These are phyloP conservation scores for Mamestra configurata DNA, from an alignment of 1,140 invertebrate species.

Conservation along the genomic window DNA sequence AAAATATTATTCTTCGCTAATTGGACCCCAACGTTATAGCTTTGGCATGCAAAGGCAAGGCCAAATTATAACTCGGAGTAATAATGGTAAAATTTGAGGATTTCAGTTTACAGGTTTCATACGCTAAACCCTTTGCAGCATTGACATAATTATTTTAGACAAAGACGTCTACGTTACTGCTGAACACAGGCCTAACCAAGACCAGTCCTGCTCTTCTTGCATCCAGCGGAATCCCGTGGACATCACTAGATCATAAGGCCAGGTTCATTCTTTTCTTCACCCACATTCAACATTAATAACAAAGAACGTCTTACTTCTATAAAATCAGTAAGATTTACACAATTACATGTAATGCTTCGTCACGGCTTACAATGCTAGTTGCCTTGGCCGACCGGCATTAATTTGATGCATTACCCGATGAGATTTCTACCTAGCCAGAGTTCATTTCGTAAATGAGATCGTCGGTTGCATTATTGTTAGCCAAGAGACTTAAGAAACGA, in stretches of 20 bases:
- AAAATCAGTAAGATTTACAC: conserved; percentile 20
- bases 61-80: background rate
- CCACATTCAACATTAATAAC: background rate
- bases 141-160: no score
- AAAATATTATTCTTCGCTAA: background rate
- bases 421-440: background rate
- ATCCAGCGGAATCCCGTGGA: no score
- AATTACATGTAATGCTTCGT: background rate
- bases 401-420: conserved; percentile 31
- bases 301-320: background rate
- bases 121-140: no score
- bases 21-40: background rate
- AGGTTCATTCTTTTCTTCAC: background rate
- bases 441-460: conserved; percentile 43
- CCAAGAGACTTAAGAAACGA: background rate
- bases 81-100: background rate
- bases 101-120: no score
- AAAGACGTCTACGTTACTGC: no score
- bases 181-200: no score
- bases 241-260: background rate
- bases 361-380: conserved; percentile 5
- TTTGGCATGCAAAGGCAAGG: background rate
- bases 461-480: background rate
- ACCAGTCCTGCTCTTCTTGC: no score
- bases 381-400: conserved; percentile 23